A percentile compares a stretch with the other conserved stretches of the same genome.
Evolutionary conservation across 2,797 vertebrate genomes (phyloP).

Genomic region (Decapterus maruadsi): DNA sequence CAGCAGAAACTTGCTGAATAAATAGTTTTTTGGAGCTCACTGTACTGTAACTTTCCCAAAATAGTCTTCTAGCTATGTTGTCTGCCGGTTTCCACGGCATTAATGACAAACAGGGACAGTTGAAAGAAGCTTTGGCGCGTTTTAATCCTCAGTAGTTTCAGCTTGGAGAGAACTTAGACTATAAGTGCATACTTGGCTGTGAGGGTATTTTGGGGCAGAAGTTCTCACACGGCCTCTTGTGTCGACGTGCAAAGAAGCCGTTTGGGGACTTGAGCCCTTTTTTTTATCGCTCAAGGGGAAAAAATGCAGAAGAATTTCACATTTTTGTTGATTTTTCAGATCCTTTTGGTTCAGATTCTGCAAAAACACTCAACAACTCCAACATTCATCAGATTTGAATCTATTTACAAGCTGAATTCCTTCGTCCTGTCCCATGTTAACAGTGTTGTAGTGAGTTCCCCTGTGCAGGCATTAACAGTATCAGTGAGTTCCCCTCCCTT

Average conservation of each 20-base stretch:
- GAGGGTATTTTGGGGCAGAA: background rate
- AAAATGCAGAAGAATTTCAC: background rate
- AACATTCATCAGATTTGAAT: background rate
- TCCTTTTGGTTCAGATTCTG: too few relatives aligned
- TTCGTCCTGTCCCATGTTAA: slow-evolving; percentile 3
- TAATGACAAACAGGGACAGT: slow-evolving; percentile 47
- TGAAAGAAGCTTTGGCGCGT: slow-evolving; percentile 35
- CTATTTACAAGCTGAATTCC: background rate
- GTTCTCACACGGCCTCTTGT: background rate
- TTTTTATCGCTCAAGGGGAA: background rate
- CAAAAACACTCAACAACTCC: background rate
- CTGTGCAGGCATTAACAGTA: slow-evolving; percentile 3
- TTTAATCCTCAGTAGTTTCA: slow-evolving; percentile 51
- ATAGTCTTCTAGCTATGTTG: slow-evolving; percentile 27
- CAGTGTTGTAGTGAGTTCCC: slow-evolving; percentile 1
- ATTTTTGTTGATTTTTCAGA: background rate
- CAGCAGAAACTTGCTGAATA: slow-evolving; percentile 46
- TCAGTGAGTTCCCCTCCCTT: slow-evolving; percentile 27
- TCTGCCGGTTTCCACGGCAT: slow-evolving; percentile 34
- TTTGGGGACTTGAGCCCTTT: background rate
- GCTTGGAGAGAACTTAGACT: slow-evolving; percentile 8
- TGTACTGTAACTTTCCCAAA: slow-evolving; percentile 20
- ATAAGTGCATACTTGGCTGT: slow-evolving; percentile 11
- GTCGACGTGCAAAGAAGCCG: background rate
- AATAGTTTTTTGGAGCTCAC: background rate